Conservation (phyloP, 1,140 invertebrate species). For the Drosophila biarmipes region DNA sequence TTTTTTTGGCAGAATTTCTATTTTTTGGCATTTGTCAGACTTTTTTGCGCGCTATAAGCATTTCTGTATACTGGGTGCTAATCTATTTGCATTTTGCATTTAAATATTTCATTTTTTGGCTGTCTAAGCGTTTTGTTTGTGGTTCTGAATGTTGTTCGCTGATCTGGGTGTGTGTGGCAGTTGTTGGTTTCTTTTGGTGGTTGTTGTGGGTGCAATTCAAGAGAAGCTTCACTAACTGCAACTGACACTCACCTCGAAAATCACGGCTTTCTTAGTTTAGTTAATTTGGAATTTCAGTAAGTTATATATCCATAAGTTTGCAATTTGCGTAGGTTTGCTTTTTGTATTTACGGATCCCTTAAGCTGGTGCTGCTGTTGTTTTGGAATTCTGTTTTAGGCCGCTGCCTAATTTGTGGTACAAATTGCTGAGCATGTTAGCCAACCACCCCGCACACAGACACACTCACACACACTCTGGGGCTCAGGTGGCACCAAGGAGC, state of each 20-base stretch:
- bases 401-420: slow-evolving; percentile 47
- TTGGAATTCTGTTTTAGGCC: slow-evolving; percentile 20
- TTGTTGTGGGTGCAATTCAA: slow-evolving; percentile 46
- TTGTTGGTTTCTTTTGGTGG: slow-evolving; percentile 18
- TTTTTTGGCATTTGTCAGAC: slow-evolving; percentile 39
- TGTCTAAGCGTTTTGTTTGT: slow-evolving; percentile 50
- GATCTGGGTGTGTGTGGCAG: slow-evolving; percentile 35
- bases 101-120: slow-evolving; percentile 52
- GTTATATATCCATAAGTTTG: background rate
- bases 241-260: slow-evolving; percentile 33
- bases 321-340: slow-evolving; percentile 8
- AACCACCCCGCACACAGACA: slow-evolving; percentile 5
- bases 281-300: background rate
- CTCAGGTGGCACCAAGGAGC: slow-evolving; percentile 19
- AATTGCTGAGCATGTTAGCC: slow-evolving; percentile 39
- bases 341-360: slow-evolving; percentile 5
- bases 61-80: slow-evolving; percentile 44
- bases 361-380: slow-evolving; percentile 4
- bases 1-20: slow-evolving; percentile 27
- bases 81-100: slow-evolving; percentile 77
- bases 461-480: background rate
- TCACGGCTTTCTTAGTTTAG: background rate
- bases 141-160: slow-evolving; percentile 23
- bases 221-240: slow-evolving; percentile 34
- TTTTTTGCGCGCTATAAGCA: slow-evolving; percentile 40